These are phyloP conservation scores for Protonemura montana DNA, from an alignment of 2,888 invertebrate genomes.

Conservation along the genomic window DNA sequence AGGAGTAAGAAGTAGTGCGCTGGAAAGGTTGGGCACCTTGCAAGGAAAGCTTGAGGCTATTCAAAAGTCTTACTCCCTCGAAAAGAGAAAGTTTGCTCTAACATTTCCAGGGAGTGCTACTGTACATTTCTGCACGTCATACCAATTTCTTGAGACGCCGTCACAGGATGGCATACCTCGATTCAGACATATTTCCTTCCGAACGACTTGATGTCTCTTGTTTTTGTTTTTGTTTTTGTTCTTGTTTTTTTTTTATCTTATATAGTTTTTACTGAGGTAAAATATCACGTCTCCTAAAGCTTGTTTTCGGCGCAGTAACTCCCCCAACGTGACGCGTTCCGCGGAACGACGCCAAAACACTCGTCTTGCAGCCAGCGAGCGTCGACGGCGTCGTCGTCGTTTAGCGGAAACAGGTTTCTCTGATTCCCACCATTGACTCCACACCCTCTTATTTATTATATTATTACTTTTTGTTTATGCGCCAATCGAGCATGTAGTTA, in stretches of 20 bases:
- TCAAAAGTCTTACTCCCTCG: background rate
- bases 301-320: background rate
- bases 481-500: constrained; percentile 25
- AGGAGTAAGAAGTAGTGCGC: background rate
- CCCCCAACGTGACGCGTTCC: background rate
- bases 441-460: constrained; percentile 16
- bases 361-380: background rate
- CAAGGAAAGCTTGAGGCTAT: background rate
- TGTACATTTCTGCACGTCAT: background rate
- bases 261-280: background rate
- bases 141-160: background rate
- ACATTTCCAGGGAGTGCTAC: background rate
- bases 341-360: background rate
- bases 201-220: background rate
- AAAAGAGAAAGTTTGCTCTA: background rate
- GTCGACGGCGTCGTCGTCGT: background rate
- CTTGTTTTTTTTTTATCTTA: background rate
- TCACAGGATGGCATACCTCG: background rate
- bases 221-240: too few relatives aligned
- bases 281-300: background rate
- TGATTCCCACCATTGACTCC: constrained; percentile 14
- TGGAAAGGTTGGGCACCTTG: background rate
- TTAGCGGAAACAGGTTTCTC: background rate
- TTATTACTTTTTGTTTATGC: constrained; percentile 28
- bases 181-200: background rate